Percentiles rank a stretch among this genome's conserved stretches.
phyloP scores from a whole-genome alignment of 2,797 vertebrate genomes.

The Onychomys arenicola region DNA sequence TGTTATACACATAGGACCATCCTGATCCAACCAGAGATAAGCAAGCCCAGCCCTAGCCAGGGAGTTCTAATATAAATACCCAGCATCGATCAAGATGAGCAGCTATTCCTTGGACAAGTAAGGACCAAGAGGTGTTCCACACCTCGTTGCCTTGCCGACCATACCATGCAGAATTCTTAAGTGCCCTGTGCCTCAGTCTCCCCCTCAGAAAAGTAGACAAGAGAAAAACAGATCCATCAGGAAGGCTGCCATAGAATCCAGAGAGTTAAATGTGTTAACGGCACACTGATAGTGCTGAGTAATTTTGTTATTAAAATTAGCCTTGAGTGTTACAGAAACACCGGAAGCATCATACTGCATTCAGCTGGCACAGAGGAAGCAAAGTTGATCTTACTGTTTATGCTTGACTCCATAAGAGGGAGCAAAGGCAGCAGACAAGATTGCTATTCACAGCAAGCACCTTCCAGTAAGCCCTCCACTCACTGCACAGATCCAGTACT shows the following conservation, averaged over 20 bases:
- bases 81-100: not conserved
- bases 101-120: not conserved
- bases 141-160: not conserved
- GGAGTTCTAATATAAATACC: not conserved
- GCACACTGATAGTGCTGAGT: not conserved
- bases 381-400: not conserved
- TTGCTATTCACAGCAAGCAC: not conserved
- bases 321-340: not conserved
- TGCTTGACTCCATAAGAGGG: not conserved
- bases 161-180: not conserved
- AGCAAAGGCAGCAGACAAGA: not conserved
- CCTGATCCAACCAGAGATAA: not conserved
- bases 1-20: not conserved
- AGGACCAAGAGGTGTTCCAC: not conserved
- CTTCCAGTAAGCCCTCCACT: not conserved
- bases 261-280: not conserved
- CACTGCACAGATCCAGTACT: not conserved
- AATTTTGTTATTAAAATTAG: not conserved
- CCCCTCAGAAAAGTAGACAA: not conserved
- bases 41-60: conserved; percentile 14
- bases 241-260: not conserved
- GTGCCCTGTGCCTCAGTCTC: not conserved
- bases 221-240: not conserved
- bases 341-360: not conserved
- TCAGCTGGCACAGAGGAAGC: not conserved